Conservation (phyloP, 2,113 vertebrate genomes). For the Heterotilapia buettikoferi region DNA sequence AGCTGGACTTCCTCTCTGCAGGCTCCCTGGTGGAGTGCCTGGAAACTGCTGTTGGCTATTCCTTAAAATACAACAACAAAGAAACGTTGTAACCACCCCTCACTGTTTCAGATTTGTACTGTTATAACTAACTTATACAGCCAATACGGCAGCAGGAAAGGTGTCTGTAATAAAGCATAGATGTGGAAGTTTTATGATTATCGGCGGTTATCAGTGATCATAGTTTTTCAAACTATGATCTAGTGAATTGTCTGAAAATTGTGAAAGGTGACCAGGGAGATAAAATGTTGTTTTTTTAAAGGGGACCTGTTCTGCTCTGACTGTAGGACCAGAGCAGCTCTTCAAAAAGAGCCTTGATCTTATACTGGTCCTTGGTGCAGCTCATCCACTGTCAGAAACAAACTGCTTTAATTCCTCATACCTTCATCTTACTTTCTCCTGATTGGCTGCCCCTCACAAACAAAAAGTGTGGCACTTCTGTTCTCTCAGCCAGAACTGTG, state of each 20-base stretch:
- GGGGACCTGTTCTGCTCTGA: not conserved
- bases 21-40: conserved; percentile 97
- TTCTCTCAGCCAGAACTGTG: not conserved
- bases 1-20: conserved; percentile 97
- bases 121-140: not conserved
- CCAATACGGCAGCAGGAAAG: not conserved
- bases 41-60: conserved; percentile 93
- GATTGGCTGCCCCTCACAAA: not conserved
- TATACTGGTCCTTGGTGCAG: not conserved
- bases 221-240: not conserved
- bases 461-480: not conserved
- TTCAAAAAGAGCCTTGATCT: not conserved
- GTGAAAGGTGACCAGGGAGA: not conserved
- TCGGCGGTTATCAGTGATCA: too few species aligned
- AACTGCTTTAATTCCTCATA: not conserved
- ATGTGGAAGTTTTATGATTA: not conserved
- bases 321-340: not conserved
- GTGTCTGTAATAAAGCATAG: conserved; percentile 12
- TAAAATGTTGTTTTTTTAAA: not conserved
- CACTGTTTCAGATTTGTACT: not conserved
- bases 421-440: not conserved
- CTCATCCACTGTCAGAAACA: not conserved
- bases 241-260: not conserved
- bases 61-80: conserved; percentile 90
- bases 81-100: conserved; percentile 37